A percentile compares a stretch with the other conserved stretches of the same genome.
phyloP scores from a whole-genome alignment of 2,113 vertebrate species.

The Orthonyx spaldingii region DNA sequence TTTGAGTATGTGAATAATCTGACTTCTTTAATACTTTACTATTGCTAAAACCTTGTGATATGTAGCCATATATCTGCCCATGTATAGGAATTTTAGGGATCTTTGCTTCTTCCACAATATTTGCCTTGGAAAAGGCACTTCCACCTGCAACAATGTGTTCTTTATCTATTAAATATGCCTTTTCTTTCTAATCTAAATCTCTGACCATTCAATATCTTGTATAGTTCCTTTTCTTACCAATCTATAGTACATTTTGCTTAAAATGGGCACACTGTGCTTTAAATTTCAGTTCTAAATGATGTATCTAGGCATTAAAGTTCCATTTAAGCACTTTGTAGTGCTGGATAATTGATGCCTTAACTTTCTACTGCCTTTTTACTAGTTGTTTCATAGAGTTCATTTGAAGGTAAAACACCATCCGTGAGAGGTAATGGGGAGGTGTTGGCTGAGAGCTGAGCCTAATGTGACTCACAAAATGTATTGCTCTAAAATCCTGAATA shows the following conservation, averaged over 20 bases:
- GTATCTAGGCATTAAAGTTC: not conserved
- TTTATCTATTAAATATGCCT: not conserved
- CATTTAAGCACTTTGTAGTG: conserved; percentile 15
- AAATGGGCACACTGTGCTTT: not conserved
- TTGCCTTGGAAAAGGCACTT: not conserved
- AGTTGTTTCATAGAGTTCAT: conserved; percentile 4
- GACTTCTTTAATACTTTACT: not conserved
- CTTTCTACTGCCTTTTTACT: not conserved
- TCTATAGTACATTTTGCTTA: not conserved
- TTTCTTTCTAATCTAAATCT: not conserved
- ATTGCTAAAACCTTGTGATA: not conserved
- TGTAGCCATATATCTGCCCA: not conserved
- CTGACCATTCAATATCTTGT: not conserved
- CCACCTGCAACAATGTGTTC: not conserved
- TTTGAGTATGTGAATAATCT: not conserved
- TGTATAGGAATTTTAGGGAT: not conserved
- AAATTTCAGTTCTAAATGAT: not conserved
- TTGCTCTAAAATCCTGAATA: not conserved
- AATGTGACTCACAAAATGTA: not conserved
- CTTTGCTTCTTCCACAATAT: not conserved
- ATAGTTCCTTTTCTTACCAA: not conserved
- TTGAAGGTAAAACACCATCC: conserved; percentile 21
- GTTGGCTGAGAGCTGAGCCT: not conserved
- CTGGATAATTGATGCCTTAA: conserved; percentile 39
- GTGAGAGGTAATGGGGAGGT: not conserved